Base-by-base conservation (phyloP, 2,888 invertebrate genomes). In the Eupithecia inturbata region DNA sequence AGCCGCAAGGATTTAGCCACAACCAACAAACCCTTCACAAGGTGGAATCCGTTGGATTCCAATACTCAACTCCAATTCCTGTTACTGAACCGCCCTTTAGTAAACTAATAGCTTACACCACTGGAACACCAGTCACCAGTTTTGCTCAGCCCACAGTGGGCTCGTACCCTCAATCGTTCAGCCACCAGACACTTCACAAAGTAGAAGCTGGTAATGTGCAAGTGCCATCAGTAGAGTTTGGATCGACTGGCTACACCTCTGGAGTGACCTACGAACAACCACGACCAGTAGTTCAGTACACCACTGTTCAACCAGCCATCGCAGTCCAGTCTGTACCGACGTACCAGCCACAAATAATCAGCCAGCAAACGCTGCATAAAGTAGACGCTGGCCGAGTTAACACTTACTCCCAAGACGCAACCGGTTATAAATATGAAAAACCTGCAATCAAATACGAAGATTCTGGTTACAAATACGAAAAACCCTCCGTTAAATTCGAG, bases 31-130 rank as follows among this genome's bases (percentile, higher is more conserved):
- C 89, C 12, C 77, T 90, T 3, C 92, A 93, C 68, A 88, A 89
- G 67, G 81, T 88, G 14, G 88, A 87, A 73, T 85, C 90, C 4
- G 85, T 80, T 26, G 88, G 90, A 33, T 90, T 86, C 63, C 88
- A 90, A 71, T 92, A 92, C 69, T 87, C 91, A 9, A 88, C 88
- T 4, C 87, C 87, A 36, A 84, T 82, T 1, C 92, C 93, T 28
- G 88, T 92, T 3, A 84, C 86, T 70, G 94, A 94, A 81, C 88
- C 88, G 72, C 93, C 93, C 28, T 91, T 94, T 68, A 92, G 89
- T 77, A 93, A 91, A 82, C 62, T 91, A 2, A 88, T 92, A 28
- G 93, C 94, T 49, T 94, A 94, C 72, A 93, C 94, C 5, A 93
- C 94, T 4, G 93, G 93, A 68, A 92, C 93, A 7, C 85, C 91